Base-by-base conservation (phyloP, 2,888 invertebrate genomes). In the Rosalia funebris region DNA sequence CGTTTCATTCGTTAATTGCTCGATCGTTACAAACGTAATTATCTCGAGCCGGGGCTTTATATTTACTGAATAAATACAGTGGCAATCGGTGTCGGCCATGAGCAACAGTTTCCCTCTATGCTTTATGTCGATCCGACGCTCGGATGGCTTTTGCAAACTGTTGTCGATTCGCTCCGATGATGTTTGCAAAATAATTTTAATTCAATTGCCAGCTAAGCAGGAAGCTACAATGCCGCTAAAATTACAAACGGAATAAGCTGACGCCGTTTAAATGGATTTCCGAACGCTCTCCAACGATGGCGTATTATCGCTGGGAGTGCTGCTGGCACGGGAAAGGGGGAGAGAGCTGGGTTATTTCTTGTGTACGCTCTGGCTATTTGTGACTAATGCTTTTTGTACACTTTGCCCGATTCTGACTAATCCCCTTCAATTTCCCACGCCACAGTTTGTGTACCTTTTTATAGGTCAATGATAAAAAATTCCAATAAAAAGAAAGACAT, bases 21-120 rank as follows among this genome's bases (percentile, higher is more conserved):
- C 78, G 79, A 79, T 79, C 79, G 79, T 79, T 79, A 75, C 77
- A 78, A 79, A 79, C 77, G 77, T 77, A 79, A 79, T 79, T 79
- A 79, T 77, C 76, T 74, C 72, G 73, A 77, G 72, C 71, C 73
- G 71, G 70, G 72, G 76, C 76, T 76, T 76, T 76, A 72, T 77
- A 75, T 78, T 78, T 77, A 75, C 77, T 70, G 77, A 78, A 79
- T 78, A 78, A 79, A 78, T 78, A 79, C 73, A 55, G 70, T 62
- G 71, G 71, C 72, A 75, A 74, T 73, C 75, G 74, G 68, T 65
- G 72, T 56, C 63, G 65, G 57, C 66, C 71, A 64, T 57, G 72
- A 71, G 77, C 76, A 77, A 76, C 77, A 77, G 77, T 76, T 74
- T 71, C 63, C 66, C 63, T 57, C 65, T 52, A 17, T 39, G 56